Percentiles rank a stretch among this genome's conserved stretches.
phyloP scores from a whole-genome alignment of 2,113 vertebrate species.

The Actenoides lindsayi region DNA sequence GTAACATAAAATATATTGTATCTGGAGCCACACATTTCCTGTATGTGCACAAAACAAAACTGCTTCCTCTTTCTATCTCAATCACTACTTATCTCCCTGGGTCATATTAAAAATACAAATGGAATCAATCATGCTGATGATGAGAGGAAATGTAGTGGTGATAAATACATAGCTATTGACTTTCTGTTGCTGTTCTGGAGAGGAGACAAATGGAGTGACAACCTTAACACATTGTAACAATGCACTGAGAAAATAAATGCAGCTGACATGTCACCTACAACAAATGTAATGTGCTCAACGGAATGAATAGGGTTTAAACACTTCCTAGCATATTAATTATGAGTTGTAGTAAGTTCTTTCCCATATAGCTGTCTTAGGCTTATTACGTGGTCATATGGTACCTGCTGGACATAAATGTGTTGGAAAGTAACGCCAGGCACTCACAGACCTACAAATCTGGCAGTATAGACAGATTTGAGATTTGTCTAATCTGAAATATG shows the following conservation, averaged over 20 bases:
- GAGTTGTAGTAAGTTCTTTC: neutral
- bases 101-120: conserved; percentile 9
- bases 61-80: conserved; percentile 16
- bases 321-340: neutral
- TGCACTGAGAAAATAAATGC: neutral
- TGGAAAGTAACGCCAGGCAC: neutral
- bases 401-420: neutral
- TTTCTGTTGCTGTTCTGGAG: conserved; percentile 9
- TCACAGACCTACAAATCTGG: neutral
- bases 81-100: neutral
- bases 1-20: neutral
- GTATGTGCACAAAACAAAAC: neutral
- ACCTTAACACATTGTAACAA: neutral
- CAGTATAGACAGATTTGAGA: neutral
- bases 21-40: neutral
- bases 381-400: neutral
- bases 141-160: conserved; percentile 13
- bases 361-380: neutral
- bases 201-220: conserved; percentile 13
- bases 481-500: neutral
- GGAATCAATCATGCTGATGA: neutral
- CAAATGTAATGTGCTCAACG: neutral
- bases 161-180: conserved; percentile 34
- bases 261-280: neutral
- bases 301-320: neutral